These are phyloP conservation scores for Torymus texanus DNA, from an alignment of 2,888 invertebrate genomes.

Conservation along the genomic window DNA sequence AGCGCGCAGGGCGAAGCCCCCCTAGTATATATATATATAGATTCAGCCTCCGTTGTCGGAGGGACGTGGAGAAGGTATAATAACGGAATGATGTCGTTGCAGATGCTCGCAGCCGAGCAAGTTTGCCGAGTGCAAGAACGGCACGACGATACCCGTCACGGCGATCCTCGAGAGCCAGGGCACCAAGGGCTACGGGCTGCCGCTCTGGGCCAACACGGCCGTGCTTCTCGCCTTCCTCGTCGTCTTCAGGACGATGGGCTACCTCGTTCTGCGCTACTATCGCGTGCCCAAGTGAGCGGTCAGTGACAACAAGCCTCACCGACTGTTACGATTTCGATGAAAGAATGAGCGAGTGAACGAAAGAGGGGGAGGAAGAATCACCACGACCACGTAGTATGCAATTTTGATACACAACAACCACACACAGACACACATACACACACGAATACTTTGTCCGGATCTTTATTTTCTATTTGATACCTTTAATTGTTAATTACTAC, in stretches of 20 bases:
- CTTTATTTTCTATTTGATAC: conserved; percentile 60
- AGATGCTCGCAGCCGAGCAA: conserved; percentile 84
- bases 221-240: conserved; percentile 83
- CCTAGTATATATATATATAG: conserved; percentile 70
- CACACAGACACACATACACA: conserved; percentile 44
- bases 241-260: conserved; percentile 84
- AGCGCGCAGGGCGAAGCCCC: no score
- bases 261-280: conserved; percentile 83
- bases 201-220: conserved; percentile 85
- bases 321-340: conserved; percentile 24
- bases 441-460: conserved; percentile 45
- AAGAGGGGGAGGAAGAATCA: conserved; percentile 56
- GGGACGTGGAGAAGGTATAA: no score
- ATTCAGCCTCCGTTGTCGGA: no score
- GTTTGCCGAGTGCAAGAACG: conserved; percentile 80
- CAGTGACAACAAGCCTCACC: neutral
- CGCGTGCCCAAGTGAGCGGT: conserved; percentile 79
- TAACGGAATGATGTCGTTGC: conserved; percentile 57
- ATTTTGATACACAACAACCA: conserved; percentile 57
- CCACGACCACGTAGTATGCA: conserved; percentile 65
- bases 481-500: conserved; percentile 53
- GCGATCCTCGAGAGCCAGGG: conserved; percentile 82
- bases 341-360: conserved; percentile 1
- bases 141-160: conserved; percentile 80
- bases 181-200: conserved; percentile 76